A percentile compares a stretch with the other conserved stretches of the same genome.
Evolutionary conservation across 2,113 vertebrate genomes (phyloP).

Genomic region (Pungitius pungitius): DNA sequence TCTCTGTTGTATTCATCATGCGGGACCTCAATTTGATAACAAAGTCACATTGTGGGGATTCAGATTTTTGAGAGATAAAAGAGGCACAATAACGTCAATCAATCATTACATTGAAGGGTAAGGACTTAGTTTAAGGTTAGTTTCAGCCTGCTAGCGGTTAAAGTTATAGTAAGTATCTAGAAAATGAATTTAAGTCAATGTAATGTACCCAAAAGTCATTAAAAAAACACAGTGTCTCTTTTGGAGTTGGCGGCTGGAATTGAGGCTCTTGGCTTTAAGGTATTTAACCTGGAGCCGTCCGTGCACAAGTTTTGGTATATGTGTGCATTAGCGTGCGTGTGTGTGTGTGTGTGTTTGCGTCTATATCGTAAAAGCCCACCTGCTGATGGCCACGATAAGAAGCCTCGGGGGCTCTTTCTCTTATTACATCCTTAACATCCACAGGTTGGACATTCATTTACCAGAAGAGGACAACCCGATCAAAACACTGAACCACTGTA

Average conservation of each 20-base stretch:
- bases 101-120: neutral
- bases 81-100: neutral
- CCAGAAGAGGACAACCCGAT: conserved; percentile 42
- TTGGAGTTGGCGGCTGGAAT: conserved; percentile 1
- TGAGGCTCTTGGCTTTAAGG: conserved; percentile 54
- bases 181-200: neutral
- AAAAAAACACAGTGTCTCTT: neutral
- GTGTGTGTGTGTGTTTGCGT: conserved; percentile 30
- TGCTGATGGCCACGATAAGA: conserved; percentile 72
- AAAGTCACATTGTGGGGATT: neutral
- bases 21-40: neutral
- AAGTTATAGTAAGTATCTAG: neutral
- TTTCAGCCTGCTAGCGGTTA: neutral
- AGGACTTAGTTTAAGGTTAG: neutral
- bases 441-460: conserved; percentile 43
- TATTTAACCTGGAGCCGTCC: conserved; percentile 62
- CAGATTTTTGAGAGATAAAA: neutral
- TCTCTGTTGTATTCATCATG: conserved; percentile 3
- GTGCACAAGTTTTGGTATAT: conserved; percentile 34
- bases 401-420: conserved; percentile 32
- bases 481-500: conserved; percentile 28
- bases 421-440: conserved; percentile 55
- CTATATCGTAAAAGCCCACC: conserved; percentile 59
- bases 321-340: conserved; percentile 24
- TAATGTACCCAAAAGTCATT: neutral